These are phyloP conservation scores for Aspidiotus destructor DNA, from an alignment of 2,888 invertebrate genomes.

Conservation along the genomic window DNA sequence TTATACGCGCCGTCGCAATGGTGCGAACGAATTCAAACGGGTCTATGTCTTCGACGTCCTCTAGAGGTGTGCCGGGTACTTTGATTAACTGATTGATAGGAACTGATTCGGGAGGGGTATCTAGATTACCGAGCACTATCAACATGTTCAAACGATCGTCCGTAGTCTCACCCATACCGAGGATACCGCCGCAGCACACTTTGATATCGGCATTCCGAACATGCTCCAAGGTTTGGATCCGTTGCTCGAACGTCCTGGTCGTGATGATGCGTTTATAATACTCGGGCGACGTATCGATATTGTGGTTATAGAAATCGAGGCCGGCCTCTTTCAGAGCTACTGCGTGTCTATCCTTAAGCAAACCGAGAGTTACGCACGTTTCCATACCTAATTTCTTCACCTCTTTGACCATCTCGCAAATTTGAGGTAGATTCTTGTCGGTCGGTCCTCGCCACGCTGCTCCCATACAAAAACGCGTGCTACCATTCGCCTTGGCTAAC, in stretches of 20 bases:
- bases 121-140: constrained; percentile 29
- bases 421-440: constrained; percentile 29
- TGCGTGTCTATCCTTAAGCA: constrained; percentile 34
- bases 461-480: constrained; percentile 36
- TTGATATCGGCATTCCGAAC: constrained; percentile 35
- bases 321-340: constrained; percentile 34
- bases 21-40: constrained; percentile 35
- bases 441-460: constrained; percentile 35
- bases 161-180: constrained; percentile 35
- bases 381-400: constrained; percentile 35
- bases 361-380: constrained; percentile 35
- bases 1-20: constrained; percentile 34
- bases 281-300: constrained; percentile 36
- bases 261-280: constrained; percentile 34
- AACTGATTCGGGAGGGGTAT: constrained; percentile 34
- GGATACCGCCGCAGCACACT: constrained; percentile 35
- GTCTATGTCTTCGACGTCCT: constrained; percentile 31
- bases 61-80: constrained; percentile 35
- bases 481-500: constrained; percentile 33
- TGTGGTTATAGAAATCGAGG: constrained; percentile 35
- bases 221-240: constrained; percentile 34
- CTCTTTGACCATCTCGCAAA: constrained; percentile 33
- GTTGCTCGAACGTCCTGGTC: constrained; percentile 33
- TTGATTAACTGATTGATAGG: constrained; percentile 35
- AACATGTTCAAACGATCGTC: constrained; percentile 34